Evolutionary conservation across 1,140 invertebrate species (phyloP).

Genomic region (Dreissena rostriformis): DNA sequence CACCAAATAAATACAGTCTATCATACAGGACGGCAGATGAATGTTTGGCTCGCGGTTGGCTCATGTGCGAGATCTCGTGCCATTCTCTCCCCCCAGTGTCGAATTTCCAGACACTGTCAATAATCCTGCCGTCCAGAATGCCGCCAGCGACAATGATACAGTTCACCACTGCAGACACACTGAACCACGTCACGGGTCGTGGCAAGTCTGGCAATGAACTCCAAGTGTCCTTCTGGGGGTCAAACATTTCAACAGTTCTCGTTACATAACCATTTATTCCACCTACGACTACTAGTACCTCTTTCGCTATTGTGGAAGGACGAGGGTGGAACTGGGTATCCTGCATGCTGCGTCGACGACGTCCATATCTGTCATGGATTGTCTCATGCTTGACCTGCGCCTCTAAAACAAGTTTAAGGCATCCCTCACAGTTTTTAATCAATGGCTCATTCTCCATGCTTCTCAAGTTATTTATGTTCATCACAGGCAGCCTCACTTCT

Average conservation of each 20-base stretch:
- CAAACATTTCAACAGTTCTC: constrained; percentile 77
- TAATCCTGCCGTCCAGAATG: constrained; percentile 74
- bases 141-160: constrained; percentile 79
- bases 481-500: constrained; percentile 75
- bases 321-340: constrained; percentile 72
- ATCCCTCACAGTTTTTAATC: constrained; percentile 71
- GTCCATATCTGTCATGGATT: constrained; percentile 71
- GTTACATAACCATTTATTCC: constrained; percentile 71
- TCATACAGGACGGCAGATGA: constrained; percentile 74
- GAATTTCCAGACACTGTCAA: constrained; percentile 78
- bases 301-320: constrained; percentile 80
- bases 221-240: constrained; percentile 78
- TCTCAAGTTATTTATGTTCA: constrained; percentile 71
- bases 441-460: constrained; percentile 72
- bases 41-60: constrained; percentile 76
- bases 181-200: constrained; percentile 71
- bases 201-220: constrained; percentile 74
- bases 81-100: constrained; percentile 72
- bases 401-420: constrained; percentile 73
- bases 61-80: constrained; percentile 69
- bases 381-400: constrained; percentile 74
- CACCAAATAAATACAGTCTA: constrained; percentile 77
- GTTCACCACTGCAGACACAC: constrained; percentile 73
- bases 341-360: constrained; percentile 76
- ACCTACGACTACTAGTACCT: constrained; percentile 77